Conservation (phyloP, 2,113 vertebrate genomes). For the Peromyscus maniculatus region DNA sequence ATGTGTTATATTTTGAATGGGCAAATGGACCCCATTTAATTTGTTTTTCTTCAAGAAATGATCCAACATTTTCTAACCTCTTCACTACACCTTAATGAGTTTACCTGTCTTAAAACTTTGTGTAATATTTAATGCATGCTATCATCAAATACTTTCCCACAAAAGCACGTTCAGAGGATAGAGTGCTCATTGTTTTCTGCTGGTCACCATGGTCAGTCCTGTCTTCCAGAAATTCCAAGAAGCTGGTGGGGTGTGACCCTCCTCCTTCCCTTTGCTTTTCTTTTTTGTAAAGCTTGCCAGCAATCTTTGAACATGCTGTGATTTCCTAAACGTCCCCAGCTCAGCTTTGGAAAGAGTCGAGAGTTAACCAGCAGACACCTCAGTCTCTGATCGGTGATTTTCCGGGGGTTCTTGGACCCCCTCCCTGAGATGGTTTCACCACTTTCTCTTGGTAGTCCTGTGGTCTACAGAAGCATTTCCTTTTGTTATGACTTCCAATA, state of each 20-base stretch:
- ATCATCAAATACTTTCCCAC: conserved; percentile 34
- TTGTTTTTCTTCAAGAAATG: neutral
- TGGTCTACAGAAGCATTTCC: conserved; percentile 46
- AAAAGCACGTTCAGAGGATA: conserved; percentile 56
- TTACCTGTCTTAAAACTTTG: conserved; percentile 32
- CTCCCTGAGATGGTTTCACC: too few species aligned
- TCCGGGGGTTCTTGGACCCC: neutral
- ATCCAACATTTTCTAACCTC: neutral
- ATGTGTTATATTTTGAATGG: neutral
- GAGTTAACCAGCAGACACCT: conserved; percentile 9
- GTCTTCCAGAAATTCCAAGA: conserved; percentile 81
- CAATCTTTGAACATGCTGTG: conserved; percentile 67
- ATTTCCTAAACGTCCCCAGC: conserved; percentile 72
- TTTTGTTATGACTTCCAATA: conserved; percentile 39
- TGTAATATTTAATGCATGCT: neutral
- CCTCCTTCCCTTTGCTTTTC: conserved; percentile 55
- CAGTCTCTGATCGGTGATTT: conserved; percentile 23
- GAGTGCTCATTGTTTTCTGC: conserved; percentile 63
- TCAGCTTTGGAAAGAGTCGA: conserved; percentile 56
- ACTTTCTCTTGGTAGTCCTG: conserved; percentile 49
- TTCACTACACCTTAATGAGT: neutral
- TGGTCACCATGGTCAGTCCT: conserved; percentile 63
- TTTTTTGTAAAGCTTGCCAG: conserved; percentile 65
- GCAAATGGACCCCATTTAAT: neutral
- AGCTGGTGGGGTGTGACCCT: conserved; percentile 76